Evolutionary conservation across 2,888 invertebrate genomes (phyloP).

Genomic region (Chelonus formosanus): DNA sequence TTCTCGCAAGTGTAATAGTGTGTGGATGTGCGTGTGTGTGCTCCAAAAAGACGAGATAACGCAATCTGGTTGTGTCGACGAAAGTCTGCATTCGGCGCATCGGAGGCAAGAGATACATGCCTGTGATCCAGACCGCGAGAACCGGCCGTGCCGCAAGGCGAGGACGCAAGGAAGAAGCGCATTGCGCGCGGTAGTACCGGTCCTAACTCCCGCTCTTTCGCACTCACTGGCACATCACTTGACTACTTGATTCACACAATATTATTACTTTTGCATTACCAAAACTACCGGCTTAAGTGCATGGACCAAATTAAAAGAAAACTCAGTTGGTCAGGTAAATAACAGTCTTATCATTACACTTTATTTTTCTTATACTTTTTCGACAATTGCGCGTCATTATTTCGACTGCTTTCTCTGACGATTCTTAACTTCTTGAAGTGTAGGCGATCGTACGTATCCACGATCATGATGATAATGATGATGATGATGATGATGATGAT

Average conservation of each 20-base stretch:
- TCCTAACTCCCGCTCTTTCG: slow-evolving; percentile 10
- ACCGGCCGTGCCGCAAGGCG: slow-evolving; percentile 26
- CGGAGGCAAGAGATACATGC: slow-evolving; percentile 6
- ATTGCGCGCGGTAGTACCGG: slow-evolving; percentile 4
- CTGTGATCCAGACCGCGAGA: slow-evolving; percentile 20
- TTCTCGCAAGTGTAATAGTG: background rate
- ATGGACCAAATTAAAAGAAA: too few species aligned
- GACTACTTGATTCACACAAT: slow-evolving; percentile 1
- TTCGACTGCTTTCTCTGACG: slow-evolving; percentile 12
- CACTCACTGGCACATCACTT: slow-evolving; percentile 1
- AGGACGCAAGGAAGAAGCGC: slow-evolving; percentile 16
- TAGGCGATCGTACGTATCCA: too few species aligned
- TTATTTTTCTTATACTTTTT: too few species aligned
- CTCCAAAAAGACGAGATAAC: slow-evolving; percentile 17
- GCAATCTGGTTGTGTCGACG: slow-evolving; percentile 12
- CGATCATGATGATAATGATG: slow-evolving; percentile 15
- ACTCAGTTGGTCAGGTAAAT: too few species aligned
- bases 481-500: slow-evolving; percentile 24
- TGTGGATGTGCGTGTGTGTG: background rate
- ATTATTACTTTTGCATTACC: background rate
- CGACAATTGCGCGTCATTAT: background rate
- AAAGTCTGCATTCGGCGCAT: slow-evolving; percentile 5
- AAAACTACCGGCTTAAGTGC: too few species aligned
- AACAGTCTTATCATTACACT: too few species aligned
- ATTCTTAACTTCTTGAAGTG: too few species aligned